These are phyloP conservation scores for Hiodon tergisus DNA, from an alignment of 2,113 vertebrate species.

Conservation along the genomic window DNA sequence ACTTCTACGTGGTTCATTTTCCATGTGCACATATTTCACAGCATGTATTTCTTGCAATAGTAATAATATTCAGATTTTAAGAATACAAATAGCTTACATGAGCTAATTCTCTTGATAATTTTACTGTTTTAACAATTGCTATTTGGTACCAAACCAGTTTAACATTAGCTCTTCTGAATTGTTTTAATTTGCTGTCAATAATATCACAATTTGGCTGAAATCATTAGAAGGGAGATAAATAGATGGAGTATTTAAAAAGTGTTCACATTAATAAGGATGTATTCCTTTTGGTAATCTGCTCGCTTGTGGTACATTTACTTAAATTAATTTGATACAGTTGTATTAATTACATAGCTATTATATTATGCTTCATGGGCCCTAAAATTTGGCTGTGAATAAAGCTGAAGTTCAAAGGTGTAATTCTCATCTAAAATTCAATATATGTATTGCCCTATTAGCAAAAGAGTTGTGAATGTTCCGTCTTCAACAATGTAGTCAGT, in stretches of 20 bases:
- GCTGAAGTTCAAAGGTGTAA: slow-evolving; percentile 15
- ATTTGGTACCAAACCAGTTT: slow-evolving; percentile 20
- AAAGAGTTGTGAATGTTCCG: too few species aligned
- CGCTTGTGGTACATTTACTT: slow-evolving; percentile 62
- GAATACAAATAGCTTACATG: slow-evolving; percentile 6
- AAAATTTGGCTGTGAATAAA: too few species aligned
- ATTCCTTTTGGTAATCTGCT: slow-evolving; percentile 39
- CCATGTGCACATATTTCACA: slow-evolving; percentile 45
- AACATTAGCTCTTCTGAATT: not conserved
- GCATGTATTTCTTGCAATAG: slow-evolving; percentile 25
- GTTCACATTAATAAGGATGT: slow-evolving; percentile 17
- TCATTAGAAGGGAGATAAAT: not conserved
- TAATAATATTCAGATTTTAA: slow-evolving; percentile 31
- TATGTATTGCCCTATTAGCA: too few species aligned
- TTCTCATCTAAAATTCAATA: not conserved
- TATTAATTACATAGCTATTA: slow-evolving; percentile 45
- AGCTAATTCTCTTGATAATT: slow-evolving; percentile 6
- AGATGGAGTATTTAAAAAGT: not conserved
- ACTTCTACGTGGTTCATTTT: slow-evolving; percentile 36
- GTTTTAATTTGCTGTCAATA: not conserved
- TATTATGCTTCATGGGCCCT: slow-evolving; percentile 31
- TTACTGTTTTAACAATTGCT: not conserved
- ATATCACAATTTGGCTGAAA: too few species aligned
- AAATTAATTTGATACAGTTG: slow-evolving; percentile 54
- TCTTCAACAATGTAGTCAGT: too few species aligned